phyloP scores from a whole-genome alignment of 2,797 vertebrate species.

The Rhabdomys pumilio region DNA sequence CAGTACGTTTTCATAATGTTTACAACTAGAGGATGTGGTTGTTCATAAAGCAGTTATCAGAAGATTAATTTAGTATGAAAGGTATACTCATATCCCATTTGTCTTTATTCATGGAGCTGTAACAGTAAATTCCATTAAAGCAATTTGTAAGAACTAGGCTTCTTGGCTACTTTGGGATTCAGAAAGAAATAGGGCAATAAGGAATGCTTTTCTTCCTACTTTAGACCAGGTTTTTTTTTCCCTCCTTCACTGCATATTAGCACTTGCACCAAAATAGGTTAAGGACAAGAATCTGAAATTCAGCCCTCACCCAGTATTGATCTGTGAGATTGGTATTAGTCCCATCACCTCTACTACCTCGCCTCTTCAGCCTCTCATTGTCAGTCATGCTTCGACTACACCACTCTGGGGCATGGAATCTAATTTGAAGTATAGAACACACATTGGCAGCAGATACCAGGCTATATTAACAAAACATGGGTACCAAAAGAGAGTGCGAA shows the following conservation, averaged over 20 bases:
- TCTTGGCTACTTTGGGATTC: background rate
- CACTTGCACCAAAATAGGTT: conserved; percentile 18
- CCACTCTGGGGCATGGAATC: conserved; percentile 52
- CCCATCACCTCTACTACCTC: background rate
- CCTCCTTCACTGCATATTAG: conserved; percentile 61
- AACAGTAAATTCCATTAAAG: background rate
- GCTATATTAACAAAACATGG: conserved; percentile 1
- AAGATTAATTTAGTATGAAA: background rate
- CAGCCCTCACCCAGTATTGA: conserved; percentile 41
- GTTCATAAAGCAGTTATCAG: background rate
- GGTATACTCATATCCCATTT: background rate
- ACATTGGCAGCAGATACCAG: conserved; percentile 27
- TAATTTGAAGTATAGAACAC: conserved; percentile 54
- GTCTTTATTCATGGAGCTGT: background rate
- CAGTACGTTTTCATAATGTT: background rate
- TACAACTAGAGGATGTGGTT: background rate
- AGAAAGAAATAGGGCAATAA: conserved; percentile 5
- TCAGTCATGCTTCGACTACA: conserved; percentile 15
- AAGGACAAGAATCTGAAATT: conserved; percentile 59
- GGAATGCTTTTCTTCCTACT: background rate
- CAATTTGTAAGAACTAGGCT: background rate
- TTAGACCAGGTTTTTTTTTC: background rate
- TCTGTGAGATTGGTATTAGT: conserved; percentile 28
- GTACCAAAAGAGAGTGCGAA: background rate
- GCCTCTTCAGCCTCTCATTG: background rate